A percentile compares a stretch with the other conserved stretches of the same genome.
phyloP scores from a whole-genome alignment of 2,113 vertebrate species.

The Melanotaenia duboulayi region DNA sequence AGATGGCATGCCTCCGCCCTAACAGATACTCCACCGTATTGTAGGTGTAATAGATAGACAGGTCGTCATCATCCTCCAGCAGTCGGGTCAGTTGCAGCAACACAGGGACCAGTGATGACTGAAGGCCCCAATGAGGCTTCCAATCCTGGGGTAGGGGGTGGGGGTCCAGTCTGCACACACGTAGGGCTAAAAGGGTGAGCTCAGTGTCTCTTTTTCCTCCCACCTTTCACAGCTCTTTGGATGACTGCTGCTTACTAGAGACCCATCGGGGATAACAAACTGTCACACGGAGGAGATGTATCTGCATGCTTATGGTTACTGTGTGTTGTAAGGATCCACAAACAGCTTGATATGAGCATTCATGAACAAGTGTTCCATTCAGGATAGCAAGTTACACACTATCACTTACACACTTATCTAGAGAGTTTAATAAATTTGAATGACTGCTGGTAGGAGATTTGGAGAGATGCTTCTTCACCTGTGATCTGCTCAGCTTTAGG shows the following conservation, averaged over 20 bases:
- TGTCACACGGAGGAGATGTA: slow-evolving; percentile 50
- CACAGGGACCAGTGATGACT: slow-evolving; percentile 29
- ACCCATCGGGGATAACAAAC: slow-evolving; percentile 47
- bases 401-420: slow-evolving; percentile 50
- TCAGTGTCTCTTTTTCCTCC: slow-evolving; percentile 20
- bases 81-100: slow-evolving; percentile 32
- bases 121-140: slow-evolving; percentile 43
- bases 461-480: slow-evolving; percentile 41
- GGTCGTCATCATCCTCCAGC: slow-evolving; percentile 12
- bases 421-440: slow-evolving; percentile 48
- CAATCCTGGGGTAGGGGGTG: slow-evolving; percentile 29
- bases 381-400: slow-evolving; percentile 47
- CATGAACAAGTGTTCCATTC: slow-evolving; percentile 59
- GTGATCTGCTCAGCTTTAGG: slow-evolving; percentile 23
- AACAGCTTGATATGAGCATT: slow-evolving; percentile 57
- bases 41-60: slow-evolving; percentile 17
- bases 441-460: slow-evolving; percentile 36
- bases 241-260: slow-evolving; percentile 57
- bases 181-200: slow-evolving; percentile 31
- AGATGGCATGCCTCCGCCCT: slow-evolving; percentile 18
- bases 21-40: slow-evolving; percentile 14
- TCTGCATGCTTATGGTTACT: slow-evolving; percentile 45
- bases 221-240: slow-evolving; percentile 25
- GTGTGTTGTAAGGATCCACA: slow-evolving; percentile 34
- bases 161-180: slow-evolving; percentile 31